phyloP scores from a whole-genome alignment of 2,888 invertebrate genomes.

The Bombylius discolor region DNA sequence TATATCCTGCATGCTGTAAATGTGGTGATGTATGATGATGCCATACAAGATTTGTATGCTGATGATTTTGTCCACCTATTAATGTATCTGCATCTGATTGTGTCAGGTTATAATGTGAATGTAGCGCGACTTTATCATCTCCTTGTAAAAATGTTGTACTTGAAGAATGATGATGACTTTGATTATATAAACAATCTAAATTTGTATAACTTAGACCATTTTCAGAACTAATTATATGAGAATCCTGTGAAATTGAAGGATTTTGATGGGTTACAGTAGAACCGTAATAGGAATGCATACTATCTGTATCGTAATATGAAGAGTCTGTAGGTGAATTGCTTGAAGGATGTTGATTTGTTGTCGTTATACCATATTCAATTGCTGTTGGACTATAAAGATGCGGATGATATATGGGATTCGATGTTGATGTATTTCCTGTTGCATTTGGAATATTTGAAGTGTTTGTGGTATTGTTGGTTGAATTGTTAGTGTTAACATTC shows the following conservation, averaged over 20 bases:
- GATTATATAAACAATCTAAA: constrained; percentile 57
- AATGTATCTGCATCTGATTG: constrained; percentile 16
- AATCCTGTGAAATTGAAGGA: constrained; percentile 20
- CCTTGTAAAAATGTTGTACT: constrained; percentile 15
- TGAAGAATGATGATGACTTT: constrained; percentile 34
- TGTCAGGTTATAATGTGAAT: constrained; percentile 41
- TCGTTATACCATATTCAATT: constrained; percentile 35
- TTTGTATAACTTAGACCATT: constrained; percentile 83
- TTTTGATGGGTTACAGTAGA: not conserved
- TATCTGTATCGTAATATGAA: constrained; percentile 33
- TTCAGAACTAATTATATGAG: constrained; percentile 68
- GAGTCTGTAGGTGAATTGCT: constrained; percentile 32
- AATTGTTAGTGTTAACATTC: constrained; percentile 4
- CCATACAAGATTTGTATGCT: constrained; percentile 20
- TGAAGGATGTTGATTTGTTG: constrained; percentile 29
- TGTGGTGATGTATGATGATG: constrained; percentile 29
- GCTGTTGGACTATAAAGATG: constrained; percentile 36
- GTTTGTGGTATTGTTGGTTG: not conserved
- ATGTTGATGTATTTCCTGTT: not conserved
- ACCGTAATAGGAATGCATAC: constrained; percentile 30
- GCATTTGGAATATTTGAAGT: not conserved
- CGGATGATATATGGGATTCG: constrained; percentile 21
- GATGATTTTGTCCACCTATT: constrained; percentile 12
- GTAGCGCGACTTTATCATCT: constrained; percentile 41
- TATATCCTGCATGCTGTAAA: constrained; percentile 24